These are phyloP conservation scores for Acanthornis magna DNA, from an alignment of 2,797 vertebrate species.

Conservation along the genomic window DNA sequence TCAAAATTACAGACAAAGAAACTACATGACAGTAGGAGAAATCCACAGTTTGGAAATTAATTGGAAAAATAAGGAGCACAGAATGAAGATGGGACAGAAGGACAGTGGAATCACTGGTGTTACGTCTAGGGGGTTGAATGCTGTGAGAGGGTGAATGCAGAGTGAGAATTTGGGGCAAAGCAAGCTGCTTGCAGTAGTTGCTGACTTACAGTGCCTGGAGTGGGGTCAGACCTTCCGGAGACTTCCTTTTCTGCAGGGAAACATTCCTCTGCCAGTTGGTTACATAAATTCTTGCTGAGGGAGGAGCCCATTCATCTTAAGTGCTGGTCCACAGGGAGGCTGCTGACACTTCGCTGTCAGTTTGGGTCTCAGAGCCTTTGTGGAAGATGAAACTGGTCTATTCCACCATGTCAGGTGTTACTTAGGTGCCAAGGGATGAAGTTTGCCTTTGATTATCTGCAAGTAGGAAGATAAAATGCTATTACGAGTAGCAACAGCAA, in stretches of 20 bases:
- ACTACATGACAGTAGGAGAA: not conserved
- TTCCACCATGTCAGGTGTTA: not conserved
- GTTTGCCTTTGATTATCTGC: not conserved
- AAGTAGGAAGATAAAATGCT: not conserved
- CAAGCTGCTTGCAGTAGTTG: not conserved
- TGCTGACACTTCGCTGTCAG: not conserved
- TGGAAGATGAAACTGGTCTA: not conserved
- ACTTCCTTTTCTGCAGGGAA: not conserved
- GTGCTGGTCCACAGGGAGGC: not conserved
- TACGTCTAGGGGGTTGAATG: not conserved
- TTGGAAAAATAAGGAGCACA: not conserved
- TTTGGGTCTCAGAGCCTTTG: not conserved
- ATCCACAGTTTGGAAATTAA: not conserved
- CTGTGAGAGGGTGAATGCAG: not conserved
- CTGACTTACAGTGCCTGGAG: not conserved
- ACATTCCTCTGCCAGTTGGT: not conserved
- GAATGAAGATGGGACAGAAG: not conserved
- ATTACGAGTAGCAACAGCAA: not conserved
- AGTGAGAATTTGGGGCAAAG: not conserved
- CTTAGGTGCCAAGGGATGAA: not conserved
- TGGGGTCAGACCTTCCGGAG: not conserved
- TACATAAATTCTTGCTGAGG: not conserved
- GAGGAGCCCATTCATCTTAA: not conserved
- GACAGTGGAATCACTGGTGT: not conserved
- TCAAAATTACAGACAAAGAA: not conserved